Percentiles rank a stretch among this genome's conserved stretches.
phyloP scores from a whole-genome alignment of 1,140 invertebrate genomes.

The Bombus sylvicola region DNA sequence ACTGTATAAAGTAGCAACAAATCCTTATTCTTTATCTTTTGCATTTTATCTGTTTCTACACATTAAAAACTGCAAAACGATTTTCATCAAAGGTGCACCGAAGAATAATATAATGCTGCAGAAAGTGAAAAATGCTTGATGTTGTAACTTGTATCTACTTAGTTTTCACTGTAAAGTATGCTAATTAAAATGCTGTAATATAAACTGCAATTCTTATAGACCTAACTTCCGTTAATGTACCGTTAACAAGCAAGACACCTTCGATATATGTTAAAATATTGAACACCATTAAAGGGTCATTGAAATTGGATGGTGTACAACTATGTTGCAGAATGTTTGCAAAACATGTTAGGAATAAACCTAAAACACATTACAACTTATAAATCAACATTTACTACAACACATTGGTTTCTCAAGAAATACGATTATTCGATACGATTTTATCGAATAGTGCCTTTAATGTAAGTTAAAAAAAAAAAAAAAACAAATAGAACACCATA shows the following conservation, averaged over 20 bases:
- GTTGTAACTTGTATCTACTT: slow-evolving; percentile 27
- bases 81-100: slow-evolving; percentile 52
- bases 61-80: slow-evolving; percentile 29
- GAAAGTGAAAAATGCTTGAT: slow-evolving; percentile 41
- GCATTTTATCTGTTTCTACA: slow-evolving; percentile 24
- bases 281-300: slow-evolving; percentile 37
- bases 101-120: slow-evolving; percentile 55
- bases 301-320: slow-evolving; percentile 35
- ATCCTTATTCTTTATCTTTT: slow-evolving; percentile 50
- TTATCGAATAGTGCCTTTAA: slow-evolving; percentile 40
- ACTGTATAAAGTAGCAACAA: slow-evolving; percentile 65
- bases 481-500: neutral
- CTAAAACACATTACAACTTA: slow-evolving; percentile 43
- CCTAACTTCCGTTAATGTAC: slow-evolving; percentile 50
- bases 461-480: slow-evolving; percentile 42
- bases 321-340: slow-evolving; percentile 20
- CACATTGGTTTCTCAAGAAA: slow-evolving; percentile 12
- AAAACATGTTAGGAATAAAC: slow-evolving; percentile 26
- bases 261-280: slow-evolving; percentile 45
- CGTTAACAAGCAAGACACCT: slow-evolving; percentile 50
- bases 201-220: slow-evolving; percentile 46
- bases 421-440: slow-evolving; percentile 19
- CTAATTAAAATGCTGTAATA: slow-evolving; percentile 46
- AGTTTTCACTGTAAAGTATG: slow-evolving; percentile 34
- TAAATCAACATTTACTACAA: slow-evolving; percentile 43